Conservation (phyloP, 2,113 vertebrate species). For the Ageneiosus marmoratus region DNA sequence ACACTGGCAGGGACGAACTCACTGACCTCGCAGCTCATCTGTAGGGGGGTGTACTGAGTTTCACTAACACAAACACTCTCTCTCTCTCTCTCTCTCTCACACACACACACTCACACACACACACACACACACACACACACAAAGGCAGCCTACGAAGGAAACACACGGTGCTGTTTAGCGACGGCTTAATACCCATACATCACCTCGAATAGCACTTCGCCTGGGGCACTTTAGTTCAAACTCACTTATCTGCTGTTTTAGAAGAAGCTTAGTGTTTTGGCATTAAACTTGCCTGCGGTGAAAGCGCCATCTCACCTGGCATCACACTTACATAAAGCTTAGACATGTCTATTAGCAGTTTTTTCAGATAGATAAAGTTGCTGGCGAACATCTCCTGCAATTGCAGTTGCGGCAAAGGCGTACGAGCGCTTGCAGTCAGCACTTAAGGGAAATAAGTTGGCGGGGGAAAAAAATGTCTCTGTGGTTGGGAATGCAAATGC, state of each 20-base stretch:
- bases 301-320: slow-evolving; percentile 11
- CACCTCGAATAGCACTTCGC: slow-evolving; percentile 34
- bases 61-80: slow-evolving; percentile 23
- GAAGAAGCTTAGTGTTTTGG: slow-evolving; percentile 34
- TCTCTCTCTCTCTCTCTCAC: background rate
- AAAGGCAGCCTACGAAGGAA: slow-evolving; percentile 38
- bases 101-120: slow-evolving; percentile 17
- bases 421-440: slow-evolving; percentile 30
- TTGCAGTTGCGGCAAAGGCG: slow-evolving; percentile 17
- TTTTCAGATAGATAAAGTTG: slow-evolving; percentile 40
- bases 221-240: slow-evolving; percentile 11
- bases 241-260: slow-evolving; percentile 30
- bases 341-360: slow-evolving; percentile 32
- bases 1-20: slow-evolving; percentile 51
- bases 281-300: slow-evolving; percentile 28
- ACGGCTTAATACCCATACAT: slow-evolving; percentile 35
- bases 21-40: slow-evolving; percentile 56
- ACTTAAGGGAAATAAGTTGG: slow-evolving; percentile 36
- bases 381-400: slow-evolving; percentile 44
- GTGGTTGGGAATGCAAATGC: slow-evolving; percentile 10
- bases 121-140: slow-evolving; percentile 19
- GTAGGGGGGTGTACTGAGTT: slow-evolving; percentile 46
- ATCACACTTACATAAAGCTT: slow-evolving; percentile 36
- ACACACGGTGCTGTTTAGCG: slow-evolving; percentile 41
- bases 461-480: slow-evolving; percentile 32